phyloP scores from a whole-genome alignment of 2,797 vertebrate species.

The Pipistrellus kuhlii region DNA sequence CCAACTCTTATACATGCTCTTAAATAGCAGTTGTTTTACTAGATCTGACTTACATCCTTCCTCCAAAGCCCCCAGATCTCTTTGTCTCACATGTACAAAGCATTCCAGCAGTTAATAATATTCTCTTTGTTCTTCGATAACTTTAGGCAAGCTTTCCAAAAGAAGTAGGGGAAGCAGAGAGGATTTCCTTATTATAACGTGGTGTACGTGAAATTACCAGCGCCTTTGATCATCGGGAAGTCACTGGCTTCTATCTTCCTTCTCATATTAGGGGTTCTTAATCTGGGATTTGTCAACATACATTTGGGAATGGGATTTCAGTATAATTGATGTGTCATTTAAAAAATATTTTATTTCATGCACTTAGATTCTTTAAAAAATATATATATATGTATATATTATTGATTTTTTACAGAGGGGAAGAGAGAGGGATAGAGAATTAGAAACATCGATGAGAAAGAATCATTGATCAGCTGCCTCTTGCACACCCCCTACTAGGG shows the following conservation, averaged over 20 bases:
- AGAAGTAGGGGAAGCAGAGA: background rate
- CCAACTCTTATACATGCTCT: background rate
- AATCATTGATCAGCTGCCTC: too few species aligned
- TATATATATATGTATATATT: too few species aligned
- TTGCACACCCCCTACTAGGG: too few species aligned
- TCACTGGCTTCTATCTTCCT: background rate
- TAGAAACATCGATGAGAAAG: too few species aligned
- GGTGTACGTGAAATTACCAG: background rate
- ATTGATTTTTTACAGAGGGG: too few species aligned
- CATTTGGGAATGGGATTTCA: background rate
- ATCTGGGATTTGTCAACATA: background rate
- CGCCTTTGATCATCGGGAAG: background rate
- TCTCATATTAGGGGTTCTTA: background rate
- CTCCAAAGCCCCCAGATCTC: background rate
- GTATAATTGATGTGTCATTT: background rate
- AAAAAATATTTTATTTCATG: too few species aligned
- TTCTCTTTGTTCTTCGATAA: background rate
- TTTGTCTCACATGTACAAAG: background rate
- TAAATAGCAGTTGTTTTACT: background rate
- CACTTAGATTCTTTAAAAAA: too few species aligned
- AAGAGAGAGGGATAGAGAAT: too few species aligned
- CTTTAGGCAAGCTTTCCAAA: background rate
- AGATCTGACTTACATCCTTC: background rate
- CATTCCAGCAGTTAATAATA: background rate
- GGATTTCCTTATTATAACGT: background rate